Percentiles rank a stretch among this genome's conserved stretches.
Conservation (phyloP, 2,888 invertebrate genomes). For the Platycheirus rosarum region DNA sequence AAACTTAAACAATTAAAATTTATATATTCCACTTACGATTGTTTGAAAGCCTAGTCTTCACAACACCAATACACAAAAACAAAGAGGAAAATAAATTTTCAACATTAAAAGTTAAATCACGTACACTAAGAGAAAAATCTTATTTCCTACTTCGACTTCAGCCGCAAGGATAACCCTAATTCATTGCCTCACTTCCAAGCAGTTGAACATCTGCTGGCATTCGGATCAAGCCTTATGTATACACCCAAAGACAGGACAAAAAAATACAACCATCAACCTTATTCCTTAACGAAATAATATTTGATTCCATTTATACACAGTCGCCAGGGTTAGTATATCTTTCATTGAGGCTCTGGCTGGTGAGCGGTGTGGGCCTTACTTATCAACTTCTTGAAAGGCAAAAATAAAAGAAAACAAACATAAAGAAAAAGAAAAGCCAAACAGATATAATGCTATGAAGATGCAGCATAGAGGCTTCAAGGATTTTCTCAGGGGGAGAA, state of each 20-base stretch:
- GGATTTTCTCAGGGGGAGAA: too few relatives aligned
- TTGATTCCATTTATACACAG: constrained; percentile 55
- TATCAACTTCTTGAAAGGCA: constrained; percentile 16
- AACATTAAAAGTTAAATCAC: constrained; percentile 57
- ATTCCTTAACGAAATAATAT: constrained; percentile 55
- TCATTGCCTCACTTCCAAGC: constrained; percentile 37
- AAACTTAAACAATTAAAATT: constrained; percentile 37
- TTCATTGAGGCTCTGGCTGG: neutral
- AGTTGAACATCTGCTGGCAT: constrained; percentile 52
- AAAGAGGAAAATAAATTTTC: neutral
- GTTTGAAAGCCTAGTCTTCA: constrained; percentile 27
- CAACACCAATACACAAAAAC: constrained; percentile 41
- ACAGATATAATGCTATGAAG: constrained; percentile 11
- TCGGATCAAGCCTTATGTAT: neutral
- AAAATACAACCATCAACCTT: constrained; percentile 38
- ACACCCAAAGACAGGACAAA: neutral
- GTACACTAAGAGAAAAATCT: constrained; percentile 33
- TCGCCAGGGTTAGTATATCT: neutral
- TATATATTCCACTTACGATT: constrained; percentile 52
- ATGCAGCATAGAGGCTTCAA: neutral
- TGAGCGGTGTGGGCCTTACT: neutral
- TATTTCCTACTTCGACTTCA: constrained; percentile 30
- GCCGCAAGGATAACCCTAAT: constrained; percentile 55
- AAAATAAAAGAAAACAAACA: constrained; percentile 1
- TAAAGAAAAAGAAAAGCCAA: neutral